Conservation (phyloP, 2,797 vertebrate genomes). For the Myripristis murdjan region DNA sequence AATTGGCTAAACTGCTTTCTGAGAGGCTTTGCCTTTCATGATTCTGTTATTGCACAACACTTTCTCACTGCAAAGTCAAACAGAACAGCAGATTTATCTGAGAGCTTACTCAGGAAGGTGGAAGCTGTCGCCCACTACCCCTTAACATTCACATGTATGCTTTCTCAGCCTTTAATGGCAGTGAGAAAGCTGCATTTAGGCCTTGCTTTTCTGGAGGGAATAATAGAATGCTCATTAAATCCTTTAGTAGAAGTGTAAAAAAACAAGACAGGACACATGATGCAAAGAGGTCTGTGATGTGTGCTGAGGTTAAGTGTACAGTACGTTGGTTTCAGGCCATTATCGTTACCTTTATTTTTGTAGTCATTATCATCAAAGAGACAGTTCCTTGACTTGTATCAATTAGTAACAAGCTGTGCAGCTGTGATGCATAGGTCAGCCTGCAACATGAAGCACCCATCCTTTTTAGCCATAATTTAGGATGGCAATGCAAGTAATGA, state of each 20-base stretch:
- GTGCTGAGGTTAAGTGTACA: slow-evolving; percentile 18
- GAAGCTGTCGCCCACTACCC: slow-evolving; percentile 53
- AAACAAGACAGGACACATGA: not conserved
- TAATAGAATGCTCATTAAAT: slow-evolving; percentile 53
- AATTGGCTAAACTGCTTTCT: slow-evolving; percentile 79
- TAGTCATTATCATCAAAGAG: slow-evolving; percentile 15
- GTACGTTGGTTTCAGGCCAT: slow-evolving; percentile 6
- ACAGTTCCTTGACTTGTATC: slow-evolving; percentile 18
- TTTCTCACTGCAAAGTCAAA: slow-evolving; percentile 79
- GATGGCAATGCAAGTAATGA: not conserved
- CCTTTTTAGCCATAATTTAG: not conserved
- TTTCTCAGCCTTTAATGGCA: slow-evolving; percentile 32
- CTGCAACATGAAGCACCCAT: not conserved
- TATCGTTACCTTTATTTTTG: slow-evolving; percentile 17
- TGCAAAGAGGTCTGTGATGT: slow-evolving; percentile 12
- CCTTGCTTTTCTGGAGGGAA: slow-evolving; percentile 58
- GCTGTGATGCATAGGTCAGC: not conserved
- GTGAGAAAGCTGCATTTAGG: slow-evolving; percentile 51
- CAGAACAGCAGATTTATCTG: slow-evolving; percentile 73
- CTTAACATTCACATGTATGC: slow-evolving; percentile 6
- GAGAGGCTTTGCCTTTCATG: slow-evolving; percentile 77
- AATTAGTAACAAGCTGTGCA: slow-evolving; percentile 10
- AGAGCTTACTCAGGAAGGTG: slow-evolving; percentile 57
- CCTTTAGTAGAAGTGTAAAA: slow-evolving; percentile 35
- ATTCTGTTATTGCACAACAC: slow-evolving; percentile 73